phyloP scores from a whole-genome alignment of 2,113 vertebrate genomes.

The Lichenostomus cassidix region DNA sequence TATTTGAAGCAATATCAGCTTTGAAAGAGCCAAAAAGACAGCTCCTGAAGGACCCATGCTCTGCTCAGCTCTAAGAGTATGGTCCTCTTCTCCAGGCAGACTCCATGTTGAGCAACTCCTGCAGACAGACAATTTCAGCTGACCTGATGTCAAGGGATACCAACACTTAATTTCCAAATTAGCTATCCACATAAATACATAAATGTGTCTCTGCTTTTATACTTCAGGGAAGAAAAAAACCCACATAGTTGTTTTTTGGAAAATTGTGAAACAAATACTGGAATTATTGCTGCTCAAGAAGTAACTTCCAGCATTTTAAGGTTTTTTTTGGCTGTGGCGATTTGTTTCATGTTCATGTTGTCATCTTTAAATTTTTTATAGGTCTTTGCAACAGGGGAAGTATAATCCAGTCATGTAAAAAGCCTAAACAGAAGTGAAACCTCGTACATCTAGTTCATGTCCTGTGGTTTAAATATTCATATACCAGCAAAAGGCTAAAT shows the following conservation, averaged over 20 bases:
- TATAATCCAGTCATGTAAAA: not conserved
- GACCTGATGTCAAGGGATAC: not conserved
- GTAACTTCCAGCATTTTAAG: not conserved
- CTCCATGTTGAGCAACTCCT: not conserved
- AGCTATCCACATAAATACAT: not conserved
- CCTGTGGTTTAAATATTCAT: not conserved
- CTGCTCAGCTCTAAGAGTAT: not conserved
- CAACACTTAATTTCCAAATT: not conserved
- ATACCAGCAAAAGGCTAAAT: not conserved
- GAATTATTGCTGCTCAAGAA: not conserved
- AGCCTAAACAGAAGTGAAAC: not conserved
- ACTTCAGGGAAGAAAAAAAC: not conserved
- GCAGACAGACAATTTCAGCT: not conserved
- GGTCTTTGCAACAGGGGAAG: not conserved
- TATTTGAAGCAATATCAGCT: not conserved
- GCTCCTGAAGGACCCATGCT: not conserved
- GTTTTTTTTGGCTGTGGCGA: not conserved
- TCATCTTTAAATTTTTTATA: not conserved
- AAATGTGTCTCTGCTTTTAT: not conserved
- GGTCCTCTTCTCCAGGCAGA: not conserved
- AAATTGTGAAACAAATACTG: not conserved
- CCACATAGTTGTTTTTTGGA: not conserved
- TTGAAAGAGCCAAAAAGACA: not conserved
- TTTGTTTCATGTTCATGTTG: not conserved
- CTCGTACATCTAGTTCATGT: not conserved